Conservation (phyloP, 2,797 vertebrate genomes). For the Numenius phaeopus region DNA sequence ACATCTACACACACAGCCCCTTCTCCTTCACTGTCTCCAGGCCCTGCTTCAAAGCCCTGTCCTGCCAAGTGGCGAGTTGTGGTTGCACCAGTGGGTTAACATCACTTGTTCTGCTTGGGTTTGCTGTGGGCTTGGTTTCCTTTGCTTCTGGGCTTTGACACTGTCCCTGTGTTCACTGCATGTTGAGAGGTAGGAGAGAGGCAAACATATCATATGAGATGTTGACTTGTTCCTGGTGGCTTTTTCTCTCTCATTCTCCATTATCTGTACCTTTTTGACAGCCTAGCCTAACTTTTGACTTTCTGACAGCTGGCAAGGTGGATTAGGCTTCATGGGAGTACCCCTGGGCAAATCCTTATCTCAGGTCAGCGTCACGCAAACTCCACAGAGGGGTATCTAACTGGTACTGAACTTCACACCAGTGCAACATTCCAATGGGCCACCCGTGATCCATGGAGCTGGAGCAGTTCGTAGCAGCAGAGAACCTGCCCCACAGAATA, state of each 20-base stretch:
- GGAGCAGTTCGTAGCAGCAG: neutral
- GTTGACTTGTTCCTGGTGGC: neutral
- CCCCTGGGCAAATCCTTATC: neutral
- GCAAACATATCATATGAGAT: neutral
- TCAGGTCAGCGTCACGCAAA: neutral
- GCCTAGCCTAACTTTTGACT: neutral
- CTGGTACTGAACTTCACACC: neutral
- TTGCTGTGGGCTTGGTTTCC: neutral
- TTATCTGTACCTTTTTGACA: neutral
- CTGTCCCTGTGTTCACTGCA: fast-evolving
- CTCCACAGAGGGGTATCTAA: neutral
- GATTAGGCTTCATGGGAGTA: neutral
- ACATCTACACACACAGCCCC: neutral
- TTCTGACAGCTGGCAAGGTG: neutral
- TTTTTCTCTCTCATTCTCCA: neutral
- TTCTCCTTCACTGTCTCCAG: neutral
- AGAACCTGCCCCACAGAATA: neutral
- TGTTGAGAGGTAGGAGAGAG: neutral
- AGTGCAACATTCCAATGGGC: neutral
- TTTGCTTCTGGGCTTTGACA: neutral
- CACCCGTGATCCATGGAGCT: neutral
- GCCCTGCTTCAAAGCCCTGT: neutral
- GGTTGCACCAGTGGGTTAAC: neutral
- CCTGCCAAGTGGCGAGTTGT: neutral
- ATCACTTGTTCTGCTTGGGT: neutral